Conservation (phyloP, 2,113 vertebrate species). For the Istiophorus platypterus region DNA sequence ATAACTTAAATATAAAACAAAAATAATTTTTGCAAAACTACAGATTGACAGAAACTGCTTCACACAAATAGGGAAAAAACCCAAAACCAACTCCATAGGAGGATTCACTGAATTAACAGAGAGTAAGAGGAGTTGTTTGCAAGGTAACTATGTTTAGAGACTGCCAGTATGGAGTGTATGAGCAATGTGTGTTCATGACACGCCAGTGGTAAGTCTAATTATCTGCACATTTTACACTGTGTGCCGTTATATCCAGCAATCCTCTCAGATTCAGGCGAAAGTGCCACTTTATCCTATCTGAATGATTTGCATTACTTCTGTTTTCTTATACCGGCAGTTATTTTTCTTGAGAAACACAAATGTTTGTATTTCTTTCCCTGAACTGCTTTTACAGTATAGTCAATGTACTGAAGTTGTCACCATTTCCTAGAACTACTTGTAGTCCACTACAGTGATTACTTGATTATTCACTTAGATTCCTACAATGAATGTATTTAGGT, state of each 20-base stretch:
- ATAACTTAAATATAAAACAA: no score
- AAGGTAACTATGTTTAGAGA: conserved; percentile 1
- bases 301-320: background rate
- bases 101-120: background rate
- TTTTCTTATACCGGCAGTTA: background rate
- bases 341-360: background rate
- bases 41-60: background rate
- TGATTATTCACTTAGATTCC: no score
- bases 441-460: no score
- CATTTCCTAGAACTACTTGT: no score
- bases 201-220: background rate
- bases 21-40: background rate
- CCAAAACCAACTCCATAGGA: background rate
- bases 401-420: no score
- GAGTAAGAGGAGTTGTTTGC: background rate
- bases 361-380: background rate
- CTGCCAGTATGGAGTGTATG: background rate
- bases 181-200: conserved; percentile 8
- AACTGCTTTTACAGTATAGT: background rate
- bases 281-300: background rate
- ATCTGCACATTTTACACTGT: background rate
- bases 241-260: background rate
- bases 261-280: background rate
- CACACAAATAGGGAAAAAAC: background rate
- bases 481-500: no score